These are phyloP conservation scores for Atlantisia rogersi DNA, from an alignment of 2,113 vertebrate genomes.

Conservation along the genomic window DNA sequence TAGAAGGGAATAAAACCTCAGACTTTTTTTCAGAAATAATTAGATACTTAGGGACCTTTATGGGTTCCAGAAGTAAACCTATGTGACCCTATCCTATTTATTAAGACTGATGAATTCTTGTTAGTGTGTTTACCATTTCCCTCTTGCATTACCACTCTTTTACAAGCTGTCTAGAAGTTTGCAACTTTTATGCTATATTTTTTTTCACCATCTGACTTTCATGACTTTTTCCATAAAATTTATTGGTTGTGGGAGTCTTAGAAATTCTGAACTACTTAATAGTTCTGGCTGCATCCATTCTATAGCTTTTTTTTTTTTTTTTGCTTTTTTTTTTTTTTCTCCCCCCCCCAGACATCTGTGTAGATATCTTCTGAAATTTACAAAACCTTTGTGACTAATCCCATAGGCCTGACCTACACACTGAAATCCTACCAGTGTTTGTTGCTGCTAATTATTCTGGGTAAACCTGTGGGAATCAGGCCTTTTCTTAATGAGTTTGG, in stretches of 20 bases:
- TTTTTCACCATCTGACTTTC: conserved; percentile 66
- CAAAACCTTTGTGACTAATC: conserved; percentile 80
- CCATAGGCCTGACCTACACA: conserved; percentile 64
- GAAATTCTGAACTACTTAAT: conserved; percentile 66
- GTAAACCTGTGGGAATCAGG: conserved; percentile 67
- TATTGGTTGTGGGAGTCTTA: conserved; percentile 57
- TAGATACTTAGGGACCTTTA: conserved; percentile 79
- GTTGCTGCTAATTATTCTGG: conserved; percentile 80
- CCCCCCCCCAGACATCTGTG: conserved; percentile 31
- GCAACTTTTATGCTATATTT: conserved; percentile 54
- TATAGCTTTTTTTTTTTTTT: neutral
- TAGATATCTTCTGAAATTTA: conserved; percentile 81
- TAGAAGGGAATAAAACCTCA: conserved; percentile 55
- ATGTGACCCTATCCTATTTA: conserved; percentile 73
- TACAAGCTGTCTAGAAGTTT: conserved; percentile 70
- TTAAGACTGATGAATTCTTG: conserved; percentile 73
- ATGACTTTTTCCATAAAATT: conserved; percentile 60
- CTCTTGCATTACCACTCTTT: conserved; percentile 68
- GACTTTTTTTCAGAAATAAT: conserved; percentile 78
- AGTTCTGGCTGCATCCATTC: conserved; percentile 50
- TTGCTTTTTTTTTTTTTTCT: neutral
- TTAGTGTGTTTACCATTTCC: conserved; percentile 66
- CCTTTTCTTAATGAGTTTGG: conserved; percentile 67
- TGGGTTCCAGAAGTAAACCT: conserved; percentile 70
- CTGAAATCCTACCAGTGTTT: conserved; percentile 67